Evolutionary conservation across 2,888 invertebrate genomes (phyloP), one percentile per base, ranked within the genome.

Genomic region (Heliconius cydno): DNA sequence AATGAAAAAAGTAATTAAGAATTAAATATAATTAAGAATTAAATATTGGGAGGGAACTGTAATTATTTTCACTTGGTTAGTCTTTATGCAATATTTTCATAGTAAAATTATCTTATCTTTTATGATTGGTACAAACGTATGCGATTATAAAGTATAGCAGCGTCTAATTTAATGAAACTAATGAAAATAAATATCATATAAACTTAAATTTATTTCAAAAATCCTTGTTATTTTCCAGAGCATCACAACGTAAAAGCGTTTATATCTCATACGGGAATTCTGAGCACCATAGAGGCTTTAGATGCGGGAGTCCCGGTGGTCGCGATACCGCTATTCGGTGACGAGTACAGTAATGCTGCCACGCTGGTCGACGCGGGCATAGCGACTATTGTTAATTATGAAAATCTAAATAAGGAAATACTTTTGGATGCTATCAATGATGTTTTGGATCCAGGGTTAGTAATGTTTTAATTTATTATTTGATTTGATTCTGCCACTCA

Each of bases 321-420:
- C 9, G 95, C 96, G 7, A 95, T 97, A 57, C 97, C 97, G 9
- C 94, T 97, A 74, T 97, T 96, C 85, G 97, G 97, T 2, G 97
- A 97, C 86, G 97, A 97, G 86, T 96, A 96, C 82, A 95, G 96
- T 0, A 97, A 97, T 86, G 96, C 96, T 0, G 95, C 95, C 68
- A 96, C 96, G 0, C 88, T 96, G 5, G 95, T 95, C 85, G 96
- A 96, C 74, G 95, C 95, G 13, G 96, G 96, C 10, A 91, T 96
- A 7, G 97, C 96, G 1, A 91, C 95, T 1, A 92, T 96, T 10
- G 90, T 97, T 2, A 87, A 95, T 65, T 96, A 96, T 83, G 89
- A 95, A 71, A 92, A 96, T 60, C 92, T 96, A 67, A 95, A 92
- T n/a, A 96, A 96, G 84, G 92, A 96, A 66, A 92, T 89, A 73